These are phyloP conservation scores for Drosophila flavopinicola DNA, from an alignment of 2,888 invertebrate genomes.

Conservation along the genomic window DNA sequence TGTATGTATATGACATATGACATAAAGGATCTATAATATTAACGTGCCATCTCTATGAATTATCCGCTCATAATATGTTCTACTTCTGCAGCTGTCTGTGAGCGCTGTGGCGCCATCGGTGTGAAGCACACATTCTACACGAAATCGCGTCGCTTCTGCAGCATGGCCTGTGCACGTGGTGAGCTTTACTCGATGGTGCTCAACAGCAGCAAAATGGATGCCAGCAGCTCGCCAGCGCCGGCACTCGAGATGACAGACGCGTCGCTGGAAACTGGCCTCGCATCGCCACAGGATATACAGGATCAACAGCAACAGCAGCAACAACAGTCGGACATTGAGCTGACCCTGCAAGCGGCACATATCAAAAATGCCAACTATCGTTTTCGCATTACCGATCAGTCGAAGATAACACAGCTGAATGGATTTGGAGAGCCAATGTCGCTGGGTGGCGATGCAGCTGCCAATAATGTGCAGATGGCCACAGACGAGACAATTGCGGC, in stretches of 20 bases:
- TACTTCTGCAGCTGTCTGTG: constrained; percentile 88
- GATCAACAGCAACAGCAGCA: constrained; percentile 55
- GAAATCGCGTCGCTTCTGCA: constrained; percentile 92
- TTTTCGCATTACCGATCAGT: constrained; percentile 84
- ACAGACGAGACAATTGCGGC: constrained; percentile 70
- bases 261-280: constrained; percentile 12
- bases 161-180: constrained; percentile 90
- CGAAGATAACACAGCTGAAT: constrained; percentile 82
- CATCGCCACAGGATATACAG: constrained; percentile 12
- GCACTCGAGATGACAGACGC: constrained; percentile 46
- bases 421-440: constrained; percentile 81
- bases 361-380: constrained; percentile 84
- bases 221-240: constrained; percentile 45
- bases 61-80: not conserved
- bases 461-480: constrained; percentile 68
- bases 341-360: constrained; percentile 82
- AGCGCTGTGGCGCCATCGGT: constrained; percentile 93
- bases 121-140: constrained; percentile 95
- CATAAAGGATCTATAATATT: not conserved
- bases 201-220: constrained; percentile 80
- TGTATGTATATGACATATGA: too few relatives aligned
- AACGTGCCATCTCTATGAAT: not conserved
- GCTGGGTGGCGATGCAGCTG: constrained; percentile 67
- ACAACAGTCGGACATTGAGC: constrained; percentile 81
- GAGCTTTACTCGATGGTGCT: constrained; percentile 83